A percentile compares a stretch with the other conserved stretches of the same genome.
Evolutionary conservation across 2,888 invertebrate genomes (phyloP).

Genomic region (Tetragonula carbonaria): DNA sequence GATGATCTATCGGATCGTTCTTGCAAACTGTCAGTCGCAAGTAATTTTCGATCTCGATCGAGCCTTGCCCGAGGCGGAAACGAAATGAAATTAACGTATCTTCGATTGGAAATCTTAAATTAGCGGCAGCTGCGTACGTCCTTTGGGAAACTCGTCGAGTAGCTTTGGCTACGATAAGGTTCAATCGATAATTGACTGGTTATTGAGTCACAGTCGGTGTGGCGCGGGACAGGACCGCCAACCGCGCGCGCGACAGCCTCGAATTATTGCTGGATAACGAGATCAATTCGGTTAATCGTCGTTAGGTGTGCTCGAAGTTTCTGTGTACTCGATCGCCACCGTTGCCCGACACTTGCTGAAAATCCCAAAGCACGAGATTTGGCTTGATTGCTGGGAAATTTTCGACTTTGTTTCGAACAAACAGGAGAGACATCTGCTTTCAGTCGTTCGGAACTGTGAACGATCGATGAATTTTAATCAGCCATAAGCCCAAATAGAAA

Average conservation of each 20-base stretch:
- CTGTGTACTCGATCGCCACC: conserved; percentile 37
- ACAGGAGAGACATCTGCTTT: too few species aligned
- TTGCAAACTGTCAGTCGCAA: not conserved
- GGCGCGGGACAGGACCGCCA: conserved; percentile 32
- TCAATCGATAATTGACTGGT: conserved; percentile 62
- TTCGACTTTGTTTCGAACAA: too few species aligned
- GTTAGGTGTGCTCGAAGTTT: conserved; percentile 44
- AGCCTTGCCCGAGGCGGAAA: not conserved
- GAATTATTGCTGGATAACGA: conserved; percentile 60
- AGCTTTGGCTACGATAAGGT: conserved; percentile 44
- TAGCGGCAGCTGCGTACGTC: not conserved
- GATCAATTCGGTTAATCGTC: conserved; percentile 59
- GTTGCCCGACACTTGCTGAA: not conserved
- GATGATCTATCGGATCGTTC: conserved; percentile 13
- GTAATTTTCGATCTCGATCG: too few species aligned
- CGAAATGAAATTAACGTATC: not conserved
- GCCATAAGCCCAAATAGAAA: too few species aligned
- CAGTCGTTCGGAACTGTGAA: too few species aligned
- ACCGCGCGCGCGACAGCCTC: conserved; percentile 51
- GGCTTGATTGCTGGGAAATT: too few species aligned
- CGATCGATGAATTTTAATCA: too few species aligned
- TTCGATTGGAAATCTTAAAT: not conserved
- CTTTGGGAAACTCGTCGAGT: not conserved
- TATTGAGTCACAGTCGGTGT: conserved; percentile 60
- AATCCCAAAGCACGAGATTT: not conserved